These are phyloP conservation scores for Pseudomyrmex cubaensis DNA, from an alignment of 1,140 invertebrate species.

Conservation along the genomic window DNA sequence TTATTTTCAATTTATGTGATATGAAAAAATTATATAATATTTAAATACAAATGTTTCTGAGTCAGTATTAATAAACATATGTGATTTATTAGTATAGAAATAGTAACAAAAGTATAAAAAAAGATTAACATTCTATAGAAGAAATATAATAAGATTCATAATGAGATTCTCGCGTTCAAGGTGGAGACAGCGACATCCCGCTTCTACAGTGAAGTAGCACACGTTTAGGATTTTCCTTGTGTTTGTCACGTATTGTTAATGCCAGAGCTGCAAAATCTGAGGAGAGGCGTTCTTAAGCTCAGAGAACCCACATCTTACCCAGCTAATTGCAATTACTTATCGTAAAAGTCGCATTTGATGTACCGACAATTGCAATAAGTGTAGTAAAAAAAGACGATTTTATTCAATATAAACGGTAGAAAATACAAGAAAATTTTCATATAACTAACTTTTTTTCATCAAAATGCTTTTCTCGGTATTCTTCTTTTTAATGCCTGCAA, in stretches of 20 bases:
- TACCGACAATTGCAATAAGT: background rate
- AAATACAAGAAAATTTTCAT: background rate
- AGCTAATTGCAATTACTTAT: background rate
- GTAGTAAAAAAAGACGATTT: background rate
- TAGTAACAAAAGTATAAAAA: too few species aligned
- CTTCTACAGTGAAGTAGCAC: background rate
- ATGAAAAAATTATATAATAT: too few species aligned
- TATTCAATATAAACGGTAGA: background rate
- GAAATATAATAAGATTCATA: background rate
- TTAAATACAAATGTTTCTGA: too few species aligned
- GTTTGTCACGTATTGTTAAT: slow-evolving; percentile 1
- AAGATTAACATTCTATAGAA: too few species aligned
- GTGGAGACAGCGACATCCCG: background rate
- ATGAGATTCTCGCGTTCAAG: too few species aligned
- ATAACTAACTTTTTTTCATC: too few species aligned
- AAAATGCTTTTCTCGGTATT: background rate
- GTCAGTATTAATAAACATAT: too few species aligned
- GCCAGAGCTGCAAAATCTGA: background rate
- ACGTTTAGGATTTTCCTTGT: slow-evolving; percentile 6
- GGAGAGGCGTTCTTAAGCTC: background rate
- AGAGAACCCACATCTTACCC: background rate
- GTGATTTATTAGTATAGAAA: too few species aligned
- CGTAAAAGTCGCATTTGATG: background rate
- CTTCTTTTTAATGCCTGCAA: background rate
- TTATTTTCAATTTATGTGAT: too few species aligned